Conservation (phyloP, 2,797 vertebrate species). For the Typhlichthys subterraneus region DNA sequence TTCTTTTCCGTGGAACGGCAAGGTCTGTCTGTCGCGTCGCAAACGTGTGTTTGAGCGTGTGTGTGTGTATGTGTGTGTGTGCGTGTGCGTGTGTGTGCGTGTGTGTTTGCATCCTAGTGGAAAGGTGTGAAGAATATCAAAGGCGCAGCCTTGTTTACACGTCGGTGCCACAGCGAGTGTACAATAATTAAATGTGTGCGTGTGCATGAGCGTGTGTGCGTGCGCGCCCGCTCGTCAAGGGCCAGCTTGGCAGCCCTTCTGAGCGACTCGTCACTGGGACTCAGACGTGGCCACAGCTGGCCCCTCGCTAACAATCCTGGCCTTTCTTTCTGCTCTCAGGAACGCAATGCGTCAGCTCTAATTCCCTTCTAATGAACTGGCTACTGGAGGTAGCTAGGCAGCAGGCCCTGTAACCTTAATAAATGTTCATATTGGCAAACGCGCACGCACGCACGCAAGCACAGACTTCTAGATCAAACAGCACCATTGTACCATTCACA, state of each 20-base stretch:
- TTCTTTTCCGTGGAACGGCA: constrained; percentile 6
- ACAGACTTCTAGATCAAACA: constrained; percentile 2
- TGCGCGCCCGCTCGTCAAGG: constrained; percentile 41
- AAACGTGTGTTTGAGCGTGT: constrained; percentile 6
- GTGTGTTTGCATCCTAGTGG: constrained; percentile 2
- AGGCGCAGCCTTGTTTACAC: constrained; percentile 52
- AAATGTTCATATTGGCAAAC: constrained; percentile 38
- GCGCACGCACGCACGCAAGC: constrained; percentile 15
- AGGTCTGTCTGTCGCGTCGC: background rate
- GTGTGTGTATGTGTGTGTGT: constrained; percentile 7
- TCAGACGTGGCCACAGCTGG: constrained; percentile 67
- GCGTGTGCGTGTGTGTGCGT: background rate
- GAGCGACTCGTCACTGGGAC: constrained; percentile 49
- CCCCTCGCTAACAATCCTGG: constrained; percentile 60
- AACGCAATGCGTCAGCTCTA: constrained; percentile 65
- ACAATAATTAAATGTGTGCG: constrained; percentile 56
- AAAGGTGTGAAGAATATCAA: constrained; percentile 9
- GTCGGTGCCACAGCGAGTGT: constrained; percentile 42
- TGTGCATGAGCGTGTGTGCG: constrained; percentile 11
- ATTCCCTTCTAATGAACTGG: constrained; percentile 80
- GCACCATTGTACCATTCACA: too few species aligned
- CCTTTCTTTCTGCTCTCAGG: constrained; percentile 62
- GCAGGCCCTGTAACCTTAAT: constrained; percentile 49
- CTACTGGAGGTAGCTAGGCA: constrained; percentile 55
- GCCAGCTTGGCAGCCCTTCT: constrained; percentile 69